phyloP scores from a whole-genome alignment of 2,888 invertebrate genomes.

The Calameuta pallipes region DNA sequence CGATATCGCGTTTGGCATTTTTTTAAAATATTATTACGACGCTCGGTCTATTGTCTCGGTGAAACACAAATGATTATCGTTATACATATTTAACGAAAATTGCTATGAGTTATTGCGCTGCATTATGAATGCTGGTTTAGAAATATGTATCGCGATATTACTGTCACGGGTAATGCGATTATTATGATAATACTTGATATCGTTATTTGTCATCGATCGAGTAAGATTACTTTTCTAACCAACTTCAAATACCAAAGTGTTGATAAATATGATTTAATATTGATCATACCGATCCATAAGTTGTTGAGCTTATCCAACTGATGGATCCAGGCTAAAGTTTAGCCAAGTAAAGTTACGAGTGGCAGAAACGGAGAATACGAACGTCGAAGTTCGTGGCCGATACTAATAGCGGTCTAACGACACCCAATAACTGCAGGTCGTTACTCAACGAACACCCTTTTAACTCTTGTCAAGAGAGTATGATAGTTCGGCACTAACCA shows the following conservation, averaged over 20 bases:
- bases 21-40: background rate
- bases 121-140: background rate
- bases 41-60: background rate
- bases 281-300: background rate
- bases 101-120: background rate
- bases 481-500: background rate
- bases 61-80: background rate
- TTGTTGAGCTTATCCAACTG: background rate
- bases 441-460: slow-evolving; percentile 33
- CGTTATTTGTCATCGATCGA: background rate
- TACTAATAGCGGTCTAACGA: slow-evolving; percentile 20
- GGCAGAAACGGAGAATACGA: background rate
- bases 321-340: background rate
- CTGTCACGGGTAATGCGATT: background rate
- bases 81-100: background rate
- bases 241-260: background rate
- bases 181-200: no score
- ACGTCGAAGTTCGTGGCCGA: slow-evolving; percentile 13
- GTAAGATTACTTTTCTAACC: background rate
- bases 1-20: background rate
- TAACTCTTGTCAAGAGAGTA: slow-evolving; percentile 20
- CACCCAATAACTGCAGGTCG: slow-evolving; percentile 32
- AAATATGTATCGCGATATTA: background rate
- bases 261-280: background rate
- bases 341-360: background rate